Evolutionary conservation across 2,888 invertebrate species (phyloP), one percentile per base, ranked within the genome.

Genomic region (Polydrusus cervinus): DNA sequence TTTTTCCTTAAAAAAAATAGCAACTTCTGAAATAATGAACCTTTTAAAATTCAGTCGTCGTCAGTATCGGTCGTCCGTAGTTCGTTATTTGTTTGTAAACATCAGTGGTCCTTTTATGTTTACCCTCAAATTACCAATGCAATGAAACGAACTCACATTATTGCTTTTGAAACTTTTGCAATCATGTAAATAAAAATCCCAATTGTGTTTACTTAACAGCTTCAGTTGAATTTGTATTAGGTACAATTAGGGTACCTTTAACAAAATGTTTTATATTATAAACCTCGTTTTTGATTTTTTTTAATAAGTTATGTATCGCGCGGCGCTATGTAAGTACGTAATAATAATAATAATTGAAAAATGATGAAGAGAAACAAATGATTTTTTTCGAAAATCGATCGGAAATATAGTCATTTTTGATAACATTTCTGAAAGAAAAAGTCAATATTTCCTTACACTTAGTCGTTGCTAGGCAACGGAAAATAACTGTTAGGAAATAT

Each of bases 151-250:
- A 45, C 25, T 55, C 14, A 13, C 53, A 20, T 61, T 49, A 65
- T 65, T 65, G 64, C 64, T 16, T 51, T 65, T 49, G 16, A 49
- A 65, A 65, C 49, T 49, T 49, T 51, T 49, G 49, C 34, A 65
- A 65, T 65, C 25, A 65, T 16, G 34, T 16, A 14, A 18, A 65
- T 65, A 49, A 65, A 65, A 49, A 25, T 0, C 1, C 9, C 25
- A 11, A 7, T 40, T 43, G 18, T 61, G 61, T 61, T 61, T 8
- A 34, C 43, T 61, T 10, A 61, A 40, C 16, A 0, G 61, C 1
- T 20, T 20, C 0, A 3, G 10, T 55, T 55, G 11, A 20, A 20
- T 51, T 51, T 51, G 20, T 18, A n/a, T n/a, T n/a, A n/a, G 18
- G 2, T 9, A 9, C 18, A 20, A 20, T 51, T 18, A 51, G 18